phyloP scores from a whole-genome alignment of 2,113 vertebrate species.

The Leiothrix lutea region DNA sequence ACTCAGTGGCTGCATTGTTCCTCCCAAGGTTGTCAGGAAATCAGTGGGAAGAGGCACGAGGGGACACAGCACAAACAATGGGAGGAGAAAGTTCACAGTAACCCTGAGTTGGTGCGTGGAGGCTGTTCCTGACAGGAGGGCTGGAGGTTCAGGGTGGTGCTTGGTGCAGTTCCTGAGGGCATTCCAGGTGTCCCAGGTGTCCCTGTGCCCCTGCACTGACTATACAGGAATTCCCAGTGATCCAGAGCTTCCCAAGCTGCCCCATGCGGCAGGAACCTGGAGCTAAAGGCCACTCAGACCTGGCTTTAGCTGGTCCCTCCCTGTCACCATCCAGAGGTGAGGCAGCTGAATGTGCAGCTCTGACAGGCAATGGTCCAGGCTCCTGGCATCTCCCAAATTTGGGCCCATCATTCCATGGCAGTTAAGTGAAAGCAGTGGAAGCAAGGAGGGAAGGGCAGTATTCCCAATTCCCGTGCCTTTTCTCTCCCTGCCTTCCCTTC shows the following conservation, averaged over 20 bases:
- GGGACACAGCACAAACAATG: background rate
- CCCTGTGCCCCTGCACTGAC: background rate
- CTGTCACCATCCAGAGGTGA: fast-evolving
- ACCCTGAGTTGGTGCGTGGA: background rate
- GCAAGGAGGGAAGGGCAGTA: background rate
- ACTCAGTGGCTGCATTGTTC: background rate
- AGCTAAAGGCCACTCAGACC: fast-evolving
- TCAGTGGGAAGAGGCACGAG: background rate
- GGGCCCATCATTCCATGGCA: background rate
- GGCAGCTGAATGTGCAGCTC: background rate
- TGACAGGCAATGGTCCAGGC: fast-evolving
- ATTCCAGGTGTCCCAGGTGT: no score
- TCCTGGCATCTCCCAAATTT: background rate
- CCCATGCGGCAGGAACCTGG: fast-evolving
- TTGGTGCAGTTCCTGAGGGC: background rate
- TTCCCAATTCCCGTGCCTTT: background rate
- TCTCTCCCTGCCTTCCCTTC: background rate
- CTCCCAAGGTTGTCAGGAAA: constrained; percentile 41
- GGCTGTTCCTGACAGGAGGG: background rate
- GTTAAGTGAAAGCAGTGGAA: background rate
- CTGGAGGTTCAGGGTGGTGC: background rate
- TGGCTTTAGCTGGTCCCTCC: background rate
- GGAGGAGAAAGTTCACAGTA: constrained; percentile 27
- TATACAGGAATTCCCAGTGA: background rate
- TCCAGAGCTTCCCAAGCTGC: background rate